A percentile compares a stretch with the other conserved stretches of the same genome.
Conservation (phyloP, 2,797 vertebrate species). For the Avahi laniger region DNA sequence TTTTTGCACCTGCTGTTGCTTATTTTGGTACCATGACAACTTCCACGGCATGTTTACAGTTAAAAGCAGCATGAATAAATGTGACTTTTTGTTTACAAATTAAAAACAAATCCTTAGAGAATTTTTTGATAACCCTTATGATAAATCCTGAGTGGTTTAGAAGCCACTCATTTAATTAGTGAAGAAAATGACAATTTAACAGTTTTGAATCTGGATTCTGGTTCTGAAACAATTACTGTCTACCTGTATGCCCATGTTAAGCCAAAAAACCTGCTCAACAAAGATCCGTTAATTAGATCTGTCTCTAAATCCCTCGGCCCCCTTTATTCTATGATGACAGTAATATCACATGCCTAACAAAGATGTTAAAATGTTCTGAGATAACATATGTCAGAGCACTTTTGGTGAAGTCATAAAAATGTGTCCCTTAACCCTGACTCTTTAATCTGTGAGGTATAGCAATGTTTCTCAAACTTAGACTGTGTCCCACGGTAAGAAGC, state of each 20-base stretch:
- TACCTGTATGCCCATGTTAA: not conserved
- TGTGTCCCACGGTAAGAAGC: not conserved
- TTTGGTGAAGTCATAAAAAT: not conserved
- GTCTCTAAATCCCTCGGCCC: not conserved
- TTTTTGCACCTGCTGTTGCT: not conserved
- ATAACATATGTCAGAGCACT: not conserved
- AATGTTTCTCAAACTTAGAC: not conserved
- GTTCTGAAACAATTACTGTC: not conserved
- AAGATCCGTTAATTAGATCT: not conserved
- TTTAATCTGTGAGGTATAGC: not conserved
- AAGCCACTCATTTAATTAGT: conserved; percentile 3
- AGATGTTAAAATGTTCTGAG: not conserved
- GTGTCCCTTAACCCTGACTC: not conserved
- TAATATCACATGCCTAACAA: not conserved
- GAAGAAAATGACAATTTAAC: not conserved
- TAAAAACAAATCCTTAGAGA: not conserved
- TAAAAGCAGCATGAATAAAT: not conserved
- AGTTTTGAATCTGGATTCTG: not conserved
- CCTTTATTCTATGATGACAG: not conserved
- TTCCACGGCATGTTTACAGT: not conserved
- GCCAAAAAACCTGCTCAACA: not conserved
- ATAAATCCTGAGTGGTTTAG: not conserved
- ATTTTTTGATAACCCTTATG: not conserved
- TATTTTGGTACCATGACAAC: not conserved
- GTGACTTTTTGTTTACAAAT: not conserved